phyloP scores from a whole-genome alignment of 2,113 vertebrate genomes.

The Hydrochoerus hydrochaeris region DNA sequence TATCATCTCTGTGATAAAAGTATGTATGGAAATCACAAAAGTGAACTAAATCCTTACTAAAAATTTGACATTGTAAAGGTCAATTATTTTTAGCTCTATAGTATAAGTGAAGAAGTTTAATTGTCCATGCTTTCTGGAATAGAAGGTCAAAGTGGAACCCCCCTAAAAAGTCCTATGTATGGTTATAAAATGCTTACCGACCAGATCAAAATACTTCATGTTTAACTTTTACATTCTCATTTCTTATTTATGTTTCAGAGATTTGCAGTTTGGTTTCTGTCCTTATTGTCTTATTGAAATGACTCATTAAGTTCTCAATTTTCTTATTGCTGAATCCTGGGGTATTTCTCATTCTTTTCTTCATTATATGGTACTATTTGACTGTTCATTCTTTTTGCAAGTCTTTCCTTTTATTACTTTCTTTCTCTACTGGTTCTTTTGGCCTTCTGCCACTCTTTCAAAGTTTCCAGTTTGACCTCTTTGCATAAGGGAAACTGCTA shows the following conservation, averaged over 20 bases:
- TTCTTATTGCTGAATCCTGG: neutral
- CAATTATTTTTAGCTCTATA: neutral
- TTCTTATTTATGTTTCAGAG: constrained; percentile 39
- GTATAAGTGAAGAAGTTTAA: neutral
- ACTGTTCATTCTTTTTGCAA: neutral
- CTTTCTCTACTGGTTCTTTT: neutral
- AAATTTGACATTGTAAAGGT: neutral
- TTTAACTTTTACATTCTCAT: neutral
- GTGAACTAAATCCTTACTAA: neutral
- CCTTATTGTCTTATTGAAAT: neutral
- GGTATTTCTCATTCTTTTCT: constrained; percentile 26
- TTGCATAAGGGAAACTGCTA: neutral
- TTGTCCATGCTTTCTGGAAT: constrained; percentile 40
- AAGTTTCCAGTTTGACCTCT: neutral
- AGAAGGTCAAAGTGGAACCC: neutral
- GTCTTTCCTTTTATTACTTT: neutral
- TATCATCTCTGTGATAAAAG: neutral
- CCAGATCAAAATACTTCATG: constrained; percentile 5
- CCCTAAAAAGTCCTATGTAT: neutral
- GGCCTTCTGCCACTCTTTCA: neutral
- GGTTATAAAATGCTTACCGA: constrained; percentile 36
- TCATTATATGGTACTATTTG: neutral
- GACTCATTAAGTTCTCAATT: neutral
- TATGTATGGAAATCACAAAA: constrained; percentile 22
- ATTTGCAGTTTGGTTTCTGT: neutral